Percentiles rank a stretch among this genome's conserved stretches.
Conservation (phyloP, 2,888 invertebrate genomes). For the Nemotelus nigrinus region DNA sequence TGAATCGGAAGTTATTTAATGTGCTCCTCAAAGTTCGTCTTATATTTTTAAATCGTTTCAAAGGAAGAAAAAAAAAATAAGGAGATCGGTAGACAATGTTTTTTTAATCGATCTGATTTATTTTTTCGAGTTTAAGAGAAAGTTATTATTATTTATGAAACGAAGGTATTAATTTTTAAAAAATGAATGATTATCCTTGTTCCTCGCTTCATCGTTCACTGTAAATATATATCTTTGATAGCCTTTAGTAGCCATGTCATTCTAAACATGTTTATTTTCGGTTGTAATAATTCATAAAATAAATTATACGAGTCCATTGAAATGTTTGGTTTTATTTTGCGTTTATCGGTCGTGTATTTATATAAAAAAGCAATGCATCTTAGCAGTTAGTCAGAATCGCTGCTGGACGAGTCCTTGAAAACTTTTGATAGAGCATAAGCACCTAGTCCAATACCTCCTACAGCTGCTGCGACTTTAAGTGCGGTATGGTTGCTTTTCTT, state of each 20-base stretch:
- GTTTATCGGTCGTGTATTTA: too few species aligned
- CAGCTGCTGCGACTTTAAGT: constrained; percentile 48
- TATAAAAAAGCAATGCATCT: too few species aligned
- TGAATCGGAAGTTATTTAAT: too few species aligned
- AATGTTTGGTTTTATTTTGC: too few species aligned
- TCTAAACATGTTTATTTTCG: too few species aligned
- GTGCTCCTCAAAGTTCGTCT: too few species aligned
- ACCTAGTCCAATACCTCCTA: constrained; percentile 48
- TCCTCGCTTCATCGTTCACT: constrained; percentile 30
- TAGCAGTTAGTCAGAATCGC: constrained; percentile 44
- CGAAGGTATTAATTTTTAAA: constrained; percentile 28
- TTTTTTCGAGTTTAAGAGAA: constrained; percentile 30
- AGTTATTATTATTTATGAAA: constrained; percentile 35
- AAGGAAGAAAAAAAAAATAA: too few species aligned
- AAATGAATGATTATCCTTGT: constrained; percentile 6
- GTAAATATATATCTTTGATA: constrained; percentile 33
- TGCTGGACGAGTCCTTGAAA: constrained; percentile 4
- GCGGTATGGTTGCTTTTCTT: constrained; percentile 43
- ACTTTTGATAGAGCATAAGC: constrained; percentile 41
- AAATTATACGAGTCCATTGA: too few species aligned
- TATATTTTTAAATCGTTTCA: too few species aligned
- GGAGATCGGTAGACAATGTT: neutral
- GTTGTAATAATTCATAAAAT: too few species aligned
- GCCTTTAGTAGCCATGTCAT: neutral
- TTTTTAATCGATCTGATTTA: neutral